Percentiles rank a stretch among this genome's conserved stretches.
Evolutionary conservation across 1,140 invertebrate species (phyloP).

Genomic region (Psilanteris sp.): DNA sequence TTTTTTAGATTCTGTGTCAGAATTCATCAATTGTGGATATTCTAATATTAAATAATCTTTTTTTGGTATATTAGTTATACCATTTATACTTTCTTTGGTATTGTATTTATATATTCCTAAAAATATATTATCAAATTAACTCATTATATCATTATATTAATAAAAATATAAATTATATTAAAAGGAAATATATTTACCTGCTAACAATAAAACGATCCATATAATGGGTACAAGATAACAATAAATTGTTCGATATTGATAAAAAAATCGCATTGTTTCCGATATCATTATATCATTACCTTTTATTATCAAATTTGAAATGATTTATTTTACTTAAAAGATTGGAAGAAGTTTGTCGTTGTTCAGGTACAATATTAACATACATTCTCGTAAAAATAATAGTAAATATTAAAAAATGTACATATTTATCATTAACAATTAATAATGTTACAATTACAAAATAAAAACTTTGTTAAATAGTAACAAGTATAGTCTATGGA

Average conservation of each 20-base stretch:
- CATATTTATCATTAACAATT: conserved; percentile 4
- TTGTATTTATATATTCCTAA: conserved; percentile 51
- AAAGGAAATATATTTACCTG: conserved; percentile 11
- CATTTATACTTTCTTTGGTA: conserved; percentile 26
- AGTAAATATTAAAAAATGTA: not conserved
- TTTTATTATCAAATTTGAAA: conserved; percentile 37
- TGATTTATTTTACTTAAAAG: conserved; percentile 18
- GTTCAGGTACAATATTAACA: conserved; percentile 50
- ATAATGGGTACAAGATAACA: conserved; percentile 50
- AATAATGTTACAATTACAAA: not conserved
- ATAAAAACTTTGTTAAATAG: conserved; percentile 1
- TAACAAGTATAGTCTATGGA: conserved; percentile 15
- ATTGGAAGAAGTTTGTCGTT: conserved; percentile 17
- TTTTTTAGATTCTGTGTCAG: not conserved
- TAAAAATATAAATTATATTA: not conserved
- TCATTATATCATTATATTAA: not conserved
- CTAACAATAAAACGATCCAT: conserved; percentile 50
- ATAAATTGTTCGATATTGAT: conserved; percentile 53
- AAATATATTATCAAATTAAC: conserved; percentile 1
- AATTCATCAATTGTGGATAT: conserved; percentile 19
- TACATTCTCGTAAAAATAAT: conserved; percentile 23
- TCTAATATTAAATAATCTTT: conserved; percentile 39
- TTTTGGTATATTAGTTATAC: conserved; percentile 19
- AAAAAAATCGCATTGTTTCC: conserved; percentile 53
- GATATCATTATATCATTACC: conserved; percentile 38